phyloP scores from a whole-genome alignment of 2,888 invertebrate genomes.

The Eudasyphora cyanicolor region DNA sequence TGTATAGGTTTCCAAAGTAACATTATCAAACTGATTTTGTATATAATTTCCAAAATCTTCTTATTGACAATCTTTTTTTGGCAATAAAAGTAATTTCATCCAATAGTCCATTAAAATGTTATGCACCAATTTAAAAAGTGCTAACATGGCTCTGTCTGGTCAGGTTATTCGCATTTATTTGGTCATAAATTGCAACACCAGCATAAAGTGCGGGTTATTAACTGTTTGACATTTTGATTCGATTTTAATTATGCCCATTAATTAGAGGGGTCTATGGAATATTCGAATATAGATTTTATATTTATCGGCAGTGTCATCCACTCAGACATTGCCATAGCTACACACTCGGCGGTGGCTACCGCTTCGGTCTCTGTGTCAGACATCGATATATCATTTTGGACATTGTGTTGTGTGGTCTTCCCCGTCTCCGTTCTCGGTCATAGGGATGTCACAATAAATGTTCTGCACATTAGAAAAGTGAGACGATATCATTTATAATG shows the following conservation, averaged over 20 bases:
- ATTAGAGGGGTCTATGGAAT: not conserved
- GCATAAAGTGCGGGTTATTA: not conserved
- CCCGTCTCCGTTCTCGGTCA: too few species aligned
- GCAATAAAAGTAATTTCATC: not conserved
- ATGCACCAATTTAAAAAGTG: not conserved
- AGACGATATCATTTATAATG: slow-evolving; percentile 44
- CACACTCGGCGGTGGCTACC: not conserved
- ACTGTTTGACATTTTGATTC: slow-evolving; percentile 12
- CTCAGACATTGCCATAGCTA: not conserved
- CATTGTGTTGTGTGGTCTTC: not conserved
- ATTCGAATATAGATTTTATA: not conserved
- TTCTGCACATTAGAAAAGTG: slow-evolving; percentile 36
- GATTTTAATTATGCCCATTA: slow-evolving; percentile 23
- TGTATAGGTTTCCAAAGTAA: too few species aligned
- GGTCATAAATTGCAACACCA: not conserved
- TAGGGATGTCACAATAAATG: slow-evolving; percentile 36
- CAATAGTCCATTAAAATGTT: not conserved
- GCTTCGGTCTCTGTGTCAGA: not conserved
- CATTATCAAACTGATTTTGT: too few species aligned
- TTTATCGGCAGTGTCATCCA: not conserved
- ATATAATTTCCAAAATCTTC: too few species aligned
- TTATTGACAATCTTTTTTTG: not conserved
- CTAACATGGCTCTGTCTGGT: too few species aligned
- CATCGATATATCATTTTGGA: slow-evolving; percentile 10
- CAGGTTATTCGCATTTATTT: too few species aligned